phyloP scores from a whole-genome alignment of 2,797 vertebrate species.

The Odontamblyopus lacepedii region DNA sequence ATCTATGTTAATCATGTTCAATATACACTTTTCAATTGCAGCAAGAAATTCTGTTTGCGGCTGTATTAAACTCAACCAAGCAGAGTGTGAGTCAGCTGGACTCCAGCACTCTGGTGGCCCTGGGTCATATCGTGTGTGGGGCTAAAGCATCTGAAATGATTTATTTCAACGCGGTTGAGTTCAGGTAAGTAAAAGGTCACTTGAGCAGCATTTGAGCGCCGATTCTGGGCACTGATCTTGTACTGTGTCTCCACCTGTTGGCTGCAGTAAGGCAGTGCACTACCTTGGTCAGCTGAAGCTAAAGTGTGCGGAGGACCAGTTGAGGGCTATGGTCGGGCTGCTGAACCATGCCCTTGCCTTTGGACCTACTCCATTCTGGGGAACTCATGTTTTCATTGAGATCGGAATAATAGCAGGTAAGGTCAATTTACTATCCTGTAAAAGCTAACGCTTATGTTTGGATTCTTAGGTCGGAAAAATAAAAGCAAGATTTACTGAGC shows the following conservation, averaged over 20 bases:
- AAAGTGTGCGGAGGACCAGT: constrained; percentile 78
- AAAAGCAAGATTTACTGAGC: background rate
- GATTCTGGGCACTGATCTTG: background rate
- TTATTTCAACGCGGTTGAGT: constrained; percentile 76
- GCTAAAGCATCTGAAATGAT: constrained; percentile 67
- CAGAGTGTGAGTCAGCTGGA: constrained; percentile 69
- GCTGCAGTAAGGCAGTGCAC: constrained; percentile 77
- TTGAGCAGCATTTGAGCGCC: background rate
- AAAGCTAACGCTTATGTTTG: background rate
- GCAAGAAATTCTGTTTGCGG: constrained; percentile 68
- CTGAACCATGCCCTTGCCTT: constrained; percentile 72
- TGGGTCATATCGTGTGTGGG: constrained; percentile 80
- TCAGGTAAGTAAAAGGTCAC: constrained; percentile 66
- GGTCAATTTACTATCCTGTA: background rate
- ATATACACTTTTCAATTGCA: constrained; percentile 25
- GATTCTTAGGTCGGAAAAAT: background rate
- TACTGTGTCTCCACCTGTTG: constrained; percentile 52
- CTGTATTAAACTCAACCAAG: constrained; percentile 68
- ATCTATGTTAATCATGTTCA: background rate
- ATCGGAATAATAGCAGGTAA: constrained; percentile 80
- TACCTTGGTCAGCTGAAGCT: constrained; percentile 75
- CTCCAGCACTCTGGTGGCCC: constrained; percentile 76
- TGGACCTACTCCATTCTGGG: constrained; percentile 76
- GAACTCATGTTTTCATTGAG: constrained; percentile 78
- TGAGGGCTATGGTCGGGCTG: constrained; percentile 61